A percentile compares a stretch with the other conserved stretches of the same genome.
phyloP scores from a whole-genome alignment of 2,113 vertebrate species.

The Fregata magnificens region DNA sequence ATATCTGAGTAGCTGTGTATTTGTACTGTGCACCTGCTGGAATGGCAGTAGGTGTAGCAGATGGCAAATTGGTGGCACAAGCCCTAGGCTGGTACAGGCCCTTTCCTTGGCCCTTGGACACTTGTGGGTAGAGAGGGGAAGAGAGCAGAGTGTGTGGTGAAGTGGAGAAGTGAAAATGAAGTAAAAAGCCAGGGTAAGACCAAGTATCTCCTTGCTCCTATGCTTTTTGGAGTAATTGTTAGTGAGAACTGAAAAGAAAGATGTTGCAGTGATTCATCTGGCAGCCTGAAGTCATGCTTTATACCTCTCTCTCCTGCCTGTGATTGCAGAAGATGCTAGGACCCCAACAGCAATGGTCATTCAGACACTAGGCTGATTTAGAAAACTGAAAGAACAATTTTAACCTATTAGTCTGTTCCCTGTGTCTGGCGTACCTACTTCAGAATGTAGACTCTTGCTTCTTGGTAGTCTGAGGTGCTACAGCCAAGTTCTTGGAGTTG shows the following conservation, averaged over 20 bases:
- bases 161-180: not conserved
- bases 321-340: not conserved
- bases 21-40: not conserved
- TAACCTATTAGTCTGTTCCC: not conserved
- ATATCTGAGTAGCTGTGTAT: not conserved
- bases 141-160: not conserved
- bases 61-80: not conserved
- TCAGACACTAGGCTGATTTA: not conserved
- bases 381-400: not conserved
- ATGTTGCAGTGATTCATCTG: not conserved
- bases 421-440: not conserved
- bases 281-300: not conserved
- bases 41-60: not conserved
- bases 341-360: not conserved
- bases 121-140: not conserved
- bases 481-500: not conserved
- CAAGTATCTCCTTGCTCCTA: not conserved
- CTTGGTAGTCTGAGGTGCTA: not conserved
- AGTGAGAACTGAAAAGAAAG: not conserved
- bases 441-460: not conserved
- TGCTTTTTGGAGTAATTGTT: not conserved
- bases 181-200: not conserved
- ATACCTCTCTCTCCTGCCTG: rapidly evolving
- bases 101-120: not conserved
- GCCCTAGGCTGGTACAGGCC: rapidly evolving